phyloP scores from a whole-genome alignment of 2,797 vertebrate genomes.

The Notamacropus eugenii region DNA sequence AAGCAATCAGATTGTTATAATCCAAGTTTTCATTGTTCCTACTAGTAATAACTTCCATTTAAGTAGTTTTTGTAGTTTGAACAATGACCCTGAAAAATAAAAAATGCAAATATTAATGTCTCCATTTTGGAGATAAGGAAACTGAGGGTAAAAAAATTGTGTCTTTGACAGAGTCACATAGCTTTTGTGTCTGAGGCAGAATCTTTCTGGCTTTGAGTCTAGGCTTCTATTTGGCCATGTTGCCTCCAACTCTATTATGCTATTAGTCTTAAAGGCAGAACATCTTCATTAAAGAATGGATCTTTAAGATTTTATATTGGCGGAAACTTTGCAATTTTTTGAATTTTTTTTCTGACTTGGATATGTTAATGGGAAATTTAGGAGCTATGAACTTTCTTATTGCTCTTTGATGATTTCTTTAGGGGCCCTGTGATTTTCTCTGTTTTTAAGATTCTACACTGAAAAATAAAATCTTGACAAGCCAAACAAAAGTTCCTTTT shows the following conservation, averaged over 20 bases:
- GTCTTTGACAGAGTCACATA: background rate
- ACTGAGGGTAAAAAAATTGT: background rate
- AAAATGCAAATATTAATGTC: background rate
- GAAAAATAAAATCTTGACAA: background rate
- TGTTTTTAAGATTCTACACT: background rate
- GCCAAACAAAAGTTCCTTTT: background rate
- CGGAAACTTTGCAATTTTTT: background rate
- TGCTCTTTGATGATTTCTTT: background rate
- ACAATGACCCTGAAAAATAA: background rate
- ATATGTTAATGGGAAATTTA: background rate
- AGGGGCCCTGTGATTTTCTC: background rate
- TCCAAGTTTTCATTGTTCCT: constrained; percentile 7
- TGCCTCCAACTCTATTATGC: background rate
- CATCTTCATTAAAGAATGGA: background rate
- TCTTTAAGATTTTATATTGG: background rate
- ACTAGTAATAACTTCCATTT: background rate
- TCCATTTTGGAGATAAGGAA: background rate
- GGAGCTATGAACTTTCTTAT: background rate
- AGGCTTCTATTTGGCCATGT: background rate
- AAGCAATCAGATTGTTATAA: background rate
- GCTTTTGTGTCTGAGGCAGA: background rate
- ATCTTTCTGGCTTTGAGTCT: background rate
- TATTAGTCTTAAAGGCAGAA: background rate
- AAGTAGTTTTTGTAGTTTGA: background rate
- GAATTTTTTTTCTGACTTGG: background rate